Evolutionary conservation across 1,140 invertebrate genomes (phyloP).

Genomic region (Pemphigus obesinymphae): DNA sequence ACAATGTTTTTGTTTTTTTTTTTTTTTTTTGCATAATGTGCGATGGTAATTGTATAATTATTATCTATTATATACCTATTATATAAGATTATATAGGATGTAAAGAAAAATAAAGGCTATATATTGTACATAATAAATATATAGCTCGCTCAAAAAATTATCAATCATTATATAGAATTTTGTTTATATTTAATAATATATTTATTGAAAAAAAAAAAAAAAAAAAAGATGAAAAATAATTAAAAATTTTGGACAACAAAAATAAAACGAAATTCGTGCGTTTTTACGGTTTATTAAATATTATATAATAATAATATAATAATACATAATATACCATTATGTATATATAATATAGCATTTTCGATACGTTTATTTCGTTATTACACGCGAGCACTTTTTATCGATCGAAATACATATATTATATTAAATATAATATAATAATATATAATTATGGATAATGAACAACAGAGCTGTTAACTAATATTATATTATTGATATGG

Average conservation of each 20-base stretch:
- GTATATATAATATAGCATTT: background rate
- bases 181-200: background rate
- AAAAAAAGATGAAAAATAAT: background rate
- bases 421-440: too few relatives aligned
- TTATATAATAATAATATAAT: too few relatives aligned
- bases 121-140: too few relatives aligned
- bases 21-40: too few relatives aligned
- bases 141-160: background rate
- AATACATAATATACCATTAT: background rate
- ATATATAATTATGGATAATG: too few relatives aligned
- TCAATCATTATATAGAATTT: background rate
- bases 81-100: background rate
- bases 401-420: background rate
- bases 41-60: too few relatives aligned
- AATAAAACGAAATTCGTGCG: background rate
- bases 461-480: too few relatives aligned
- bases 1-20: too few relatives aligned
- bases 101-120: background rate
- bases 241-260: background rate
- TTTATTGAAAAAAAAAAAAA: background rate
- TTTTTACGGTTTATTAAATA: too few relatives aligned
- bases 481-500: too few relatives aligned
- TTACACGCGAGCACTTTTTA: background rate
- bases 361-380: background rate
- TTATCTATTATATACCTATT: too few relatives aligned